Conservation (phyloP, 1,140 invertebrate genomes). For the Tigriopus japonicus region DNA sequence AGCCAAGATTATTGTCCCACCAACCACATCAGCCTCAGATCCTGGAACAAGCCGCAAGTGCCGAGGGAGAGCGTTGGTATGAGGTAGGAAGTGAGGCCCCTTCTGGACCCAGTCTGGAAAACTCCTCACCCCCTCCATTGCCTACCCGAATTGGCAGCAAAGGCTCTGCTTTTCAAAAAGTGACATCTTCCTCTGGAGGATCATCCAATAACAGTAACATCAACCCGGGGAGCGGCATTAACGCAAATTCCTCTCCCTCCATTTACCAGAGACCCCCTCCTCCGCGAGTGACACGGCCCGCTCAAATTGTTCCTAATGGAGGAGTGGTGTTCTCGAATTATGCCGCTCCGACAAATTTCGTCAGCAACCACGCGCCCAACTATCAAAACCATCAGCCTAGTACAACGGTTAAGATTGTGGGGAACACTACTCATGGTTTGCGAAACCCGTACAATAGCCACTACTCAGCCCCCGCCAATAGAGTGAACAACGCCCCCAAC, state of each 20-base stretch:
- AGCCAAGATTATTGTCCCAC: neutral
- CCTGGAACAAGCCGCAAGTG: neutral
- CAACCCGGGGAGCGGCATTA: neutral
- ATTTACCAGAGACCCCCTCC: neutral
- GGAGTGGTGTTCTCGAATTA: too few species aligned
- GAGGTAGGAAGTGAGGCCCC: neutral
- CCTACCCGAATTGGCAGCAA: neutral
- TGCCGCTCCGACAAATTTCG: too few species aligned
- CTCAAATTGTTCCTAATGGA: too few species aligned
- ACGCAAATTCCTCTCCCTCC: neutral
- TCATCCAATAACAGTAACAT: neutral
- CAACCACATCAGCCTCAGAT: slow-evolving; percentile 1
- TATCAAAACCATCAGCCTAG: too few species aligned
- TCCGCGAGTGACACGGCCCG: neutral
- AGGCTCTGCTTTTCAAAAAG: slow-evolving; percentile 3
- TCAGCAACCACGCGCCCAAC: too few species aligned
- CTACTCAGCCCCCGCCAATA: neutral
- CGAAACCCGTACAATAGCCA: neutral
- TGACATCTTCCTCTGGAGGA: neutral
- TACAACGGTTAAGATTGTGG: too few species aligned
- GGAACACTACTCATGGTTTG: too few species aligned
- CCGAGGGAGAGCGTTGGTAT: slow-evolving; percentile 3
- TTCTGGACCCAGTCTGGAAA: neutral
- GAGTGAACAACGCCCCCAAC: neutral
- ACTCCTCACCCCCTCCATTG: neutral